Evolutionary conservation across 1,140 invertebrate genomes (phyloP).

Genomic region (Parasteatoda tepidariorum): DNA sequence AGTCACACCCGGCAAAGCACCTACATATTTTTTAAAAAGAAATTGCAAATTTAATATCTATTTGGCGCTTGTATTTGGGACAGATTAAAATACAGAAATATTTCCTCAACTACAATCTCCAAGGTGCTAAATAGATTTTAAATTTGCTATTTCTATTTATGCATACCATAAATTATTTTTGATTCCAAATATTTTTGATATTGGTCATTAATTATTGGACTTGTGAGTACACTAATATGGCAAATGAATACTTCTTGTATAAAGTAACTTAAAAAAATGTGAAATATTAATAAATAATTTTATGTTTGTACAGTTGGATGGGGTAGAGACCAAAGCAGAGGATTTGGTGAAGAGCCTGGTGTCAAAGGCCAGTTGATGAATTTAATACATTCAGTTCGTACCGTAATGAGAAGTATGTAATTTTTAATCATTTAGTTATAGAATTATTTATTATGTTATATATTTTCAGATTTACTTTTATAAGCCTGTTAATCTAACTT

Average conservation of each 20-base stretch:
- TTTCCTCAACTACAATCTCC: no score
- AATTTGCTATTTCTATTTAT: no score
- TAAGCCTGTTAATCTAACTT: background rate
- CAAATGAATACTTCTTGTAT: background rate
- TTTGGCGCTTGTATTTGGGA: no score
- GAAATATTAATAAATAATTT: conserved; percentile 59
- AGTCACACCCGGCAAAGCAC: no score
- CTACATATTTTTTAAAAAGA: no score
- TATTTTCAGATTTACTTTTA: conserved; percentile 16
- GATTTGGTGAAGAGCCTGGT: conserved; percentile 79
- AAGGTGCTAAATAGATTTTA: no score
- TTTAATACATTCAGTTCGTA: conserved; percentile 88
- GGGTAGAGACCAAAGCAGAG: conserved; percentile 75
- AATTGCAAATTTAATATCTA: no score
- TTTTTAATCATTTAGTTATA: background rate
- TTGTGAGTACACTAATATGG: background rate
- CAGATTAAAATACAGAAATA: no score
- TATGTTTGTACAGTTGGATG: conserved; percentile 70
- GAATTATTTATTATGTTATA: background rate
- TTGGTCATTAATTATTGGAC: background rate
- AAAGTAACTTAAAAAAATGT: background rate
- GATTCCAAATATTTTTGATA: no score
- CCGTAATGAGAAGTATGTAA: conserved; percentile 88
- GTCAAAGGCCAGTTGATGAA: conserved; percentile 87
- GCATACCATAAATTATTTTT: no score